Conservation (phyloP, 2,113 vertebrate genomes). For the Laticauda laticaudata region DNA sequence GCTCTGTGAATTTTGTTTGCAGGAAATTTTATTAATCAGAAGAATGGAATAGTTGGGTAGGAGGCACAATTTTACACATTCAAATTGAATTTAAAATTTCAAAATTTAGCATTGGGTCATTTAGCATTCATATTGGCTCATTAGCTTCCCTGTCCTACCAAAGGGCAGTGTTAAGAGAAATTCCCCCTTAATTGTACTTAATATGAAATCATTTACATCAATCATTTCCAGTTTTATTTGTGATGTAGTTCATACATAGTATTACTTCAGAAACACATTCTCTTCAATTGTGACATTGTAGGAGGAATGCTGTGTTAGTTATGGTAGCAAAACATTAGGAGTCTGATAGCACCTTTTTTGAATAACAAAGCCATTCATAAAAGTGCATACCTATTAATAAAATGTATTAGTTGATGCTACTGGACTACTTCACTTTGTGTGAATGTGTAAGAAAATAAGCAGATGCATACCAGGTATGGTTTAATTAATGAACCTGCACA, state of each 20-base stretch:
- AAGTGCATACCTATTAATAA: not conserved
- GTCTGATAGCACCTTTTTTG: not conserved
- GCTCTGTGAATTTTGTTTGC: not conserved
- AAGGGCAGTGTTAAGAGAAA: not conserved
- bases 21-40: not conserved
- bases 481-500: not conserved
- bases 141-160: not conserved
- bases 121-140: not conserved
- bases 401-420: not conserved
- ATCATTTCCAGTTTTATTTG: not conserved
- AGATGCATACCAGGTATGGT: conserved; percentile 17
- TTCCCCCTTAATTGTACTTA: not conserved
- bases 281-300: not conserved
- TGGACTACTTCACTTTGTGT: not conserved
- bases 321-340: not conserved
- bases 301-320: not conserved
- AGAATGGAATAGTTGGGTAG: too few relatives aligned
- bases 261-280: not conserved
- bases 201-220: accelerated
- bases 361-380: not conserved
- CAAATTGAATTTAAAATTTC: not conserved
- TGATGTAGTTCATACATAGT: not conserved
- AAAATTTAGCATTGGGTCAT: not conserved
- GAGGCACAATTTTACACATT: not conserved
- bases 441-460: conserved; percentile 10